phyloP scores from a whole-genome alignment of 2,113 vertebrate species.

The Hipposideros armiger region DNA sequence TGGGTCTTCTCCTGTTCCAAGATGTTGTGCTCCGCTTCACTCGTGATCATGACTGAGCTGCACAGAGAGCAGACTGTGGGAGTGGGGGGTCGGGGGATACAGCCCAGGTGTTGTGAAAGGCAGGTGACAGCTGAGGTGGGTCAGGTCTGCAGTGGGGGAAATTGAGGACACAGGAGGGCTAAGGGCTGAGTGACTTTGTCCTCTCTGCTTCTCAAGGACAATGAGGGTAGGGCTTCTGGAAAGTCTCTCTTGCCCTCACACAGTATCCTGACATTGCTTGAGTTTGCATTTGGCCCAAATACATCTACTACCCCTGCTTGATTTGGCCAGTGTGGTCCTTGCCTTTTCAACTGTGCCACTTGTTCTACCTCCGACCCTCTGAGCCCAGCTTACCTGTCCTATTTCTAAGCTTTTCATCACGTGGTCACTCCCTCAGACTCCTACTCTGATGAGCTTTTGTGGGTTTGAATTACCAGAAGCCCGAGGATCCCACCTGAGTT shows the following conservation, averaged over 20 bases:
- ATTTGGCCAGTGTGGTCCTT: background rate
- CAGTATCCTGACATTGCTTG: rapidly evolving
- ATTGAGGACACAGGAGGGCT: rapidly evolving
- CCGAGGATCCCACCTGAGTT: too few species aligned
- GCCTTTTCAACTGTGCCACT: background rate
- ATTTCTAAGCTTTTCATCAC: background rate
- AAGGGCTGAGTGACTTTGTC: background rate
- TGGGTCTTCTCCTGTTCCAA: background rate
- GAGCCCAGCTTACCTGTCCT: background rate
- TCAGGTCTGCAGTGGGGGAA: background rate
- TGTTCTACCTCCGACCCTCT: background rate
- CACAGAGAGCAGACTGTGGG: background rate
- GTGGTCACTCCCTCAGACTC: too few species aligned
- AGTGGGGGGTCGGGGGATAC: rapidly evolving
- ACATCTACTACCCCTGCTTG: background rate
- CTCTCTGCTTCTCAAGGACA: background rate
- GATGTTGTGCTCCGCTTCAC: constrained; percentile 71
- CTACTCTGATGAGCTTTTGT: background rate
- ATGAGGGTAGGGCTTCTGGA: background rate
- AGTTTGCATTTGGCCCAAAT: background rate
- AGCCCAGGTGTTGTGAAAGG: background rate
- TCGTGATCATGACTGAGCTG: background rate
- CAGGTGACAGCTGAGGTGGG: background rate
- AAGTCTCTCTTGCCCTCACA: background rate
- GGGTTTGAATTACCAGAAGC: background rate